Evolutionary conservation across 1,140 invertebrate genomes (phyloP).

Genomic region (Ceratina japonica): DNA sequence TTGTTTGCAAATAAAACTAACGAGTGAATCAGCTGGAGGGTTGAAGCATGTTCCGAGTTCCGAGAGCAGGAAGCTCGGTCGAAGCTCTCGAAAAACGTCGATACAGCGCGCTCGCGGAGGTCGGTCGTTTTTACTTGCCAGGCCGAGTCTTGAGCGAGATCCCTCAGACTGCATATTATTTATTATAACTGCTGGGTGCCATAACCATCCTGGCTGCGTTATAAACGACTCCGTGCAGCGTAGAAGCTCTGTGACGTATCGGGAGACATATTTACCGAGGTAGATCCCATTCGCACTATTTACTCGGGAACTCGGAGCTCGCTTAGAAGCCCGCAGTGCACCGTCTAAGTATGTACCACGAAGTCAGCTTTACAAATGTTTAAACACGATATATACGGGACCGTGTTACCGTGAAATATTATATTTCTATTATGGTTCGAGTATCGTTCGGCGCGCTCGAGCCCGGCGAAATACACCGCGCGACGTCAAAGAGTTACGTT

Average conservation of each 20-base stretch:
- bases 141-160: constrained; percentile 46
- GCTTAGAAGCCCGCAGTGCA: constrained; percentile 31
- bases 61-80: constrained; percentile 4
- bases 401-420: constrained; percentile 43
- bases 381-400: constrained; percentile 33
- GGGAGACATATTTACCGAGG: constrained; percentile 69
- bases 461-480: constrained; percentile 14
- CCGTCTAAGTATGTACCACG: constrained; percentile 20
- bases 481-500: neutral
- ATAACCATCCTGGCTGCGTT: constrained; percentile 59
- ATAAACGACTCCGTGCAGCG: constrained; percentile 62
- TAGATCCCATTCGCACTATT: constrained; percentile 65
- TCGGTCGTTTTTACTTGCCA: constrained; percentile 42
- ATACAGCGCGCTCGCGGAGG: neutral
- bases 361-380: constrained; percentile 62
- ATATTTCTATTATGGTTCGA: constrained; percentile 30
- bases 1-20: neutral
- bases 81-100: constrained; percentile 10
- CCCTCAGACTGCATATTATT: constrained; percentile 60
- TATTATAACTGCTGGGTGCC: constrained; percentile 58
- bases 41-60: neutral
- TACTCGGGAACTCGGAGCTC: constrained; percentile 51
- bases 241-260: constrained; percentile 66
- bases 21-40: neutral
- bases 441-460: constrained; percentile 31